phyloP scores from a whole-genome alignment of 1,140 invertebrate genomes.

The Euborellia annulipes region DNA sequence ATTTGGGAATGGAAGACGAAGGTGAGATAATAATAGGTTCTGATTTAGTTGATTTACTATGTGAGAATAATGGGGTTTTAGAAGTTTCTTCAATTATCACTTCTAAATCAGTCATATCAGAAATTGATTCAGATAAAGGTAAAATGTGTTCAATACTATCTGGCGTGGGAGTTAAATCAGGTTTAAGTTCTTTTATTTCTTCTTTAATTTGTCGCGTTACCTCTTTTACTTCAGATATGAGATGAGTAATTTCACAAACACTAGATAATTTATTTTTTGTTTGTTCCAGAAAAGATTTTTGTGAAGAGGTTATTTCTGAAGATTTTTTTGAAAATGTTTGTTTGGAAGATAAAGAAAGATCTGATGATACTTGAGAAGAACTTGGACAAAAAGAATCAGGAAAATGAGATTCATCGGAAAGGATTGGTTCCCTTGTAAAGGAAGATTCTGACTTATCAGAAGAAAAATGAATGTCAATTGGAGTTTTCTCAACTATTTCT shows the following conservation, averaged over 20 bases:
- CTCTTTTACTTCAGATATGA: constrained; percentile 32
- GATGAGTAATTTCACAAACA: constrained; percentile 16
- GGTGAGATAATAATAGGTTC: not conserved
- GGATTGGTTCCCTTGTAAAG: too few relatives aligned
- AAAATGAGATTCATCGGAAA: too few relatives aligned
- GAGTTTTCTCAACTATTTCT: too few relatives aligned
- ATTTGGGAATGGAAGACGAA: too few relatives aligned
- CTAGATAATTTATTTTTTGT: constrained; percentile 7
- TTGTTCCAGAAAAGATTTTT: too few relatives aligned
- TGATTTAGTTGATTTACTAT: not conserved
- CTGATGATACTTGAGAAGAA: too few relatives aligned
- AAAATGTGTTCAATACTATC: constrained; percentile 21
- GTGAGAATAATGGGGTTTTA: not conserved
- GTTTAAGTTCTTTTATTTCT: constrained; percentile 34
- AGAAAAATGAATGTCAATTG: too few relatives aligned
- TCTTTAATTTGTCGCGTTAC: constrained; percentile 32
- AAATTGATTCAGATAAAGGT: constrained; percentile 1
- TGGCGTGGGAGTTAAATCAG: constrained; percentile 34
- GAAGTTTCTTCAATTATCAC: constrained; percentile 1
- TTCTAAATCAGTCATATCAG: constrained; percentile 4
- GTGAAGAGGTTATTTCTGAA: too few relatives aligned
- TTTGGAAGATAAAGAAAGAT: too few relatives aligned
- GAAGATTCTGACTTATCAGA: too few relatives aligned
- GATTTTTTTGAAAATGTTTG: too few relatives aligned
- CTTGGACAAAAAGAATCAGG: too few relatives aligned